Evolutionary conservation across 2,888 invertebrate species (phyloP), one percentile per base, ranked within the genome.

Genomic region (Iselma pallidipennis): DNA sequence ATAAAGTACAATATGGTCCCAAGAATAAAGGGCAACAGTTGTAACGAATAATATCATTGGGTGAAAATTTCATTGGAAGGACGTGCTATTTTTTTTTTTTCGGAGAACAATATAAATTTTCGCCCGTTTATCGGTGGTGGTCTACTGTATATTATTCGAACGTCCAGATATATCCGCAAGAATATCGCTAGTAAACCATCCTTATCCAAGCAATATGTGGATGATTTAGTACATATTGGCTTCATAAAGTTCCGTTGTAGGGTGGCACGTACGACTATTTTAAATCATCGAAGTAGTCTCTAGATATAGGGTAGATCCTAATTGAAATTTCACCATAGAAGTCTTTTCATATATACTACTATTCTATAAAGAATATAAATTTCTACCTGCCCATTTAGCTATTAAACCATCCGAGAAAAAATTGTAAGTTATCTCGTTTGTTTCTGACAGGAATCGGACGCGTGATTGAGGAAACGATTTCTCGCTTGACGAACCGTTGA

Each of bases 191-290:
- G 57, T 66, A 68, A 70, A 72, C 66, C 61, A 69, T 67, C 67
- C 70, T 72, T 70, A 71, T 69, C 68, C 68, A 28, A 57, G 66
- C 69, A 67, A 71, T 69, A 66, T 64, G 58, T 52, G 63, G 61
- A 71, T 71, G 71, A 71, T 69, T 71, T 71, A 71, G 65, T 66
- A 61, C 57, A 59, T 66, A 69, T 66, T 67, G 63, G 59, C 50
- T 52, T 66, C 70, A 63, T 71, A 70, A 70, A 71, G 65, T 66
- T 66, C 54, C 55, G 37, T 42, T 55, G 29, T 12, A 53, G 61
- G 65, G 61, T 49, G 19, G 54, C 16, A 10, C 16, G 52, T 51
- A 50, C 55, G 57, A 28, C 54, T 51, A 60, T 54, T 63, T 63
- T 63, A 63, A 63, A 63, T 63, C 63, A 63, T 59, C 59, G 62